These are phyloP conservation scores for Nomada fucata DNA, from an alignment of 2,888 invertebrate genomes.

Conservation along the genomic window DNA sequence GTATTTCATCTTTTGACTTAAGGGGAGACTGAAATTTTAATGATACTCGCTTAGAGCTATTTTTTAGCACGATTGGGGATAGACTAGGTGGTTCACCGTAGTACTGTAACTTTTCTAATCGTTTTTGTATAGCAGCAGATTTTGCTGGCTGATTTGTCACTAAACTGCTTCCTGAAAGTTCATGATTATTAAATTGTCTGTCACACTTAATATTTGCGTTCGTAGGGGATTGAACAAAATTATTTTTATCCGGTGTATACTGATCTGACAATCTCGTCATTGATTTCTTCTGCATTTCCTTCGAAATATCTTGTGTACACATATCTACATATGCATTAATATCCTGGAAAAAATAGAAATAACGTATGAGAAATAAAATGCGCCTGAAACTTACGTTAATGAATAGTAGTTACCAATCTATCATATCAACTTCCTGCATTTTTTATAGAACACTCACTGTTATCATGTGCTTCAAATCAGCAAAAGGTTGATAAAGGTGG, in stretches of 20 bases:
- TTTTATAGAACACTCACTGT: slow-evolving; percentile 68
- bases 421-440: not conserved
- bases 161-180: slow-evolving; percentile 3
- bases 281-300: slow-evolving; percentile 75
- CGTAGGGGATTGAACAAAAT: not conserved
- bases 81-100: slow-evolving; percentile 86
- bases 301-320: slow-evolving; percentile 72
- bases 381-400: not conserved
- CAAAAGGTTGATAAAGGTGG: slow-evolving; percentile 84
- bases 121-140: slow-evolving; percentile 74
- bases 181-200: slow-evolving; percentile 14
- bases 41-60: slow-evolving; percentile 60
- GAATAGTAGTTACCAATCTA: not conserved
- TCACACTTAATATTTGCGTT: slow-evolving; percentile 23
- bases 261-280: slow-evolving; percentile 59
- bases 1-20: slow-evolving; percentile 4
- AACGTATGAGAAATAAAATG: not conserved
- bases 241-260: slow-evolving; percentile 40
- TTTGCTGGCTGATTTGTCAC: slow-evolving; percentile 40
- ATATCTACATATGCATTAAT: slow-evolving; percentile 66
- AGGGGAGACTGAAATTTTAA: slow-evolving; percentile 69
- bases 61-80: slow-evolving; percentile 83
- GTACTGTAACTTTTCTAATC: slow-evolving; percentile 85
- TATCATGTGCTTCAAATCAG: slow-evolving; percentile 83
- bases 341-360: slow-evolving; percentile 67